Evolutionary conservation across 2,888 invertebrate genomes (phyloP).

Genomic region (Callyntrura guangdongensis): DNA sequence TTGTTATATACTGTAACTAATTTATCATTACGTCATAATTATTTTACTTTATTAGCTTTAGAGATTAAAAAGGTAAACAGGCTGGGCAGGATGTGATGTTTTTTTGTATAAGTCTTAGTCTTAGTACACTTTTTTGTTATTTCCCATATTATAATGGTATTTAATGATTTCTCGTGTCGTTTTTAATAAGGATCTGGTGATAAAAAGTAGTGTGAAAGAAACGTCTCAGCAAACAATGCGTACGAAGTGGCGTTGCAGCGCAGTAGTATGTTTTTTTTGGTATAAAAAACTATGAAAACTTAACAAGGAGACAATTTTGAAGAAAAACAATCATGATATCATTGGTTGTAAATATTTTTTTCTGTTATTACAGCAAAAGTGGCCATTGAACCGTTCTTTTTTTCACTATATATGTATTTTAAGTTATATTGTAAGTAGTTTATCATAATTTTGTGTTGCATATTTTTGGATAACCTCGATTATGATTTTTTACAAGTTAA

Average conservation of each 20-base stretch:
- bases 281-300: not conserved
- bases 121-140: conserved; percentile 69
- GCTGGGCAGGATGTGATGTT: conserved; percentile 80
- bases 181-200: conserved; percentile 20
- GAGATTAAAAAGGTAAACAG: conserved; percentile 78
- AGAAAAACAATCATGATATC: not conserved
- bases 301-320: not conserved
- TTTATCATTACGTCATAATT: no score
- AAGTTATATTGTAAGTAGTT: conserved; percentile 16
- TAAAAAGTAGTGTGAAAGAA: conserved; percentile 39
- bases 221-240: not conserved
- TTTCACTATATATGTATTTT: conserved; percentile 23
- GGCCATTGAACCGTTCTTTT: conserved; percentile 46
- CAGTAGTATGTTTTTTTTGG: not conserved
- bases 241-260: conserved; percentile 14
- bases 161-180: conserved; percentile 23
- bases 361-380: conserved; percentile 40
- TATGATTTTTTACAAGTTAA: conserved; percentile 15
- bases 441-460: conserved; percentile 39
- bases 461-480: conserved; percentile 31
- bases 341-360: conserved; percentile 25
- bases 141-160: conserved; percentile 33
- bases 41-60: not conserved
- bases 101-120: conserved; percentile 78
- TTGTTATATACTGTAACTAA: not conserved